Evolutionary conservation across 2,888 invertebrate genomes (phyloP), one percentile per base, ranked within the genome.

Genomic region (Oligia latruncula): DNA sequence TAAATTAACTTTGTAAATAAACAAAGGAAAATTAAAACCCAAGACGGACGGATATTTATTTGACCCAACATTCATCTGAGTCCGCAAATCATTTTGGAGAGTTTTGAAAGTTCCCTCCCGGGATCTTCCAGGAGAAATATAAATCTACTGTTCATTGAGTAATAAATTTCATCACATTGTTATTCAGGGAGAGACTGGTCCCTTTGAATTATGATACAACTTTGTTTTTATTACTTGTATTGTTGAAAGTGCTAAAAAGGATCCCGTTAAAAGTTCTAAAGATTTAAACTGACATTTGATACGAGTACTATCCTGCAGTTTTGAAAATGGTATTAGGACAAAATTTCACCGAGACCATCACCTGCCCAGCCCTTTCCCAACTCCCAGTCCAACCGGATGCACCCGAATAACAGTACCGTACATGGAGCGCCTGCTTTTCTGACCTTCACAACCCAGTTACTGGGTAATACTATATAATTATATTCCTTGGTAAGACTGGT

Each of bases 151-250:
- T 90, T 93, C 91, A 92, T 92, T 90, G 89, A 90, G 91, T 90
- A 92, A 93, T 93, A 94, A 92, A 94, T 93, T 93, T 91, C 84
- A 87, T 90, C 87, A 86, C 90, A 93, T 94, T 94, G 90, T 93
- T 93, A 93, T 94, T 94, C 93, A 91, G 84, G 85, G 89, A 82
- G 90, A 87, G 90, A 90, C 89, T 87, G 82, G 89, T 87, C 89
- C 85, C 68, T 89, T 88, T 92, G 92, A 93, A 91, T 93, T 90
- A 93, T 92, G 91, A 90, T 87, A 90, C 88, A 93, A 94, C 91
- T 94, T 94, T 92, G 91, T 93, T 93, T 92, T 92, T 92, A 92
- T 92, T 90, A 88, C 89, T 88, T 86, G 88, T 90, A 86, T 88
- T 88, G 84, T 89, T 81, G 82, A 77, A 77, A 60, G 78, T 74